Evolutionary conservation across 1,140 invertebrate genomes (phyloP), one percentile per base, ranked within the genome.

Genomic region (Drosophila leontia): DNA sequence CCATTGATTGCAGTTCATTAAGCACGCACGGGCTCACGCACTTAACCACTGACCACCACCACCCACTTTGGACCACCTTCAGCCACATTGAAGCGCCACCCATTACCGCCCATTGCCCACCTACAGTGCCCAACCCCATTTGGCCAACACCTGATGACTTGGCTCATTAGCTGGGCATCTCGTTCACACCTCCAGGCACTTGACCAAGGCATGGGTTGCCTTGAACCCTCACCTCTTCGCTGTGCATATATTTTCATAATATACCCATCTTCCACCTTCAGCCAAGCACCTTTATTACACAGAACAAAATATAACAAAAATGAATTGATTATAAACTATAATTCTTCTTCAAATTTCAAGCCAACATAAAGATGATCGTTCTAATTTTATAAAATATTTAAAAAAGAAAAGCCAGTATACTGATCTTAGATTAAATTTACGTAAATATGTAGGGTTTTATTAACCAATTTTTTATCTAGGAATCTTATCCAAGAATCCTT

Each of bases 1-100:
- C 78, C 84, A 84, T 90, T 88, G 84, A 88, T 88, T 88, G 84
- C 85, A 90, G 84, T 84, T 87, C 84, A 87, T 88, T 88, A 90
- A 90, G 80, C 84, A 88, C 75, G 84, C 85, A 50, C 82, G 35
- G 70, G 47, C 60, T 69, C 82, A 79, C 65, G 71, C 79, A 82
- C 70, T 79, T 51, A 53, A 17, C 59, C 53, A 41, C 57, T 47
- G 34, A 29, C 26, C 26, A 29, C 6, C 23, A 34, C 56, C 50
- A 42, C 56, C 42, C 34, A 39, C 39, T 12, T 32, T 42, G 32
- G 37, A 11, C 35, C n/a, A 11, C 35, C 55, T 42, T 60, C 7
- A 39, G 34, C 37, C 65, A 29, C 17, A 19, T 11, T 41, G 17
- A 65, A n/a, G 48, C 48, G 26, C 45, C 45, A 26, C 48, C 53